Conservation (phyloP, 2,888 invertebrate genomes). For the Axea sp. region DNA sequence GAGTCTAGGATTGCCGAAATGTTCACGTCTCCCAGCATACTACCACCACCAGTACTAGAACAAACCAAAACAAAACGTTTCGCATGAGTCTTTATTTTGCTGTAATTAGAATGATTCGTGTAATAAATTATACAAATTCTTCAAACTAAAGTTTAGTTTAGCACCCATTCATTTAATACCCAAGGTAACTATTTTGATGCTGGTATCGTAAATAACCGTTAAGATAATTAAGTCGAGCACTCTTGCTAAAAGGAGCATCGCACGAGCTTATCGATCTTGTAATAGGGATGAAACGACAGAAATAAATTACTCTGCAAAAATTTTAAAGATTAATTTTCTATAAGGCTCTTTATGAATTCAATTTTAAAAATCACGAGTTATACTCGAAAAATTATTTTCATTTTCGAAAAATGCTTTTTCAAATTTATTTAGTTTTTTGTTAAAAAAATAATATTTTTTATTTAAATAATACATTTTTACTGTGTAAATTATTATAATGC, state of each 20-base stretch:
- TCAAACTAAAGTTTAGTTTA: constrained; percentile 14
- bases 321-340: constrained; percentile 38
- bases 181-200: constrained; percentile 55
- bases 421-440: too few species aligned
- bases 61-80: too few species aligned
- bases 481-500: too few species aligned
- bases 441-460: too few species aligned
- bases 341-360: too few species aligned
- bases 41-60: constrained; percentile 86
- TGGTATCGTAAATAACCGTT: constrained; percentile 66
- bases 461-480: too few species aligned
- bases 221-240: constrained; percentile 65
- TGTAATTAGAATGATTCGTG: constrained; percentile 16
- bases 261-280: constrained; percentile 55
- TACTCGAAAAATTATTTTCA: too few species aligned
- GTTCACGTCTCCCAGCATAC: constrained; percentile 95
- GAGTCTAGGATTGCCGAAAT: constrained; percentile 97
- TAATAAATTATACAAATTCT: constrained; percentile 25
- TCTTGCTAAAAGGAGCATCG: constrained; percentile 62
- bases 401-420: too few species aligned
- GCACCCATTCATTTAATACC: too few species aligned
- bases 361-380: constrained; percentile 11
- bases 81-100: too few species aligned
- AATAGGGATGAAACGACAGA: constrained; percentile 47
- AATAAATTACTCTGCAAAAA: constrained; percentile 51